These are phyloP conservation scores for Cosmia pyralina DNA, from an alignment of 2,888 invertebrate species.

Conservation along the genomic window DNA sequence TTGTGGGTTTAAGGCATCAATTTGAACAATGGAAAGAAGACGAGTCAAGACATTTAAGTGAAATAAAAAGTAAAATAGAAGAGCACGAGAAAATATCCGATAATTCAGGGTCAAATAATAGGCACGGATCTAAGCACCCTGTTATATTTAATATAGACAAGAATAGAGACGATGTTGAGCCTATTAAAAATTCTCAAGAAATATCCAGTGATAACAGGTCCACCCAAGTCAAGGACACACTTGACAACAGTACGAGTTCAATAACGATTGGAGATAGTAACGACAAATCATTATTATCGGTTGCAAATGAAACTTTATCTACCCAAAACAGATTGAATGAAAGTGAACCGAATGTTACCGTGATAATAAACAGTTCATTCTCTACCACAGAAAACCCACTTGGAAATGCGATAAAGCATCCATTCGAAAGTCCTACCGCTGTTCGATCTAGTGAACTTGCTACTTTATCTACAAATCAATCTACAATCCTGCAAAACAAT, in stretches of 20 bases:
- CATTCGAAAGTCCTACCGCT: not conserved
- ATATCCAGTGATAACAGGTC: not conserved
- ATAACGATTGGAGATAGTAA: not conserved
- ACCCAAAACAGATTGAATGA: not conserved
- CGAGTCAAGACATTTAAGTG: conserved; percentile 58
- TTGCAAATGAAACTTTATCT: not conserved
- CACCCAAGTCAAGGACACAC: not conserved
- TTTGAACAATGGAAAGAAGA: conserved; percentile 68
- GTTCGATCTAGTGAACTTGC: not conserved
- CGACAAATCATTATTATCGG: not conserved
- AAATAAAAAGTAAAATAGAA: conserved; percentile 56
- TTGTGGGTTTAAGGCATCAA: conserved; percentile 59
- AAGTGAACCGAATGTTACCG: not conserved
- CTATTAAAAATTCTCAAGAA: not conserved
- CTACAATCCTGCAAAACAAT: not conserved
- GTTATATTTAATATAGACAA: not conserved
- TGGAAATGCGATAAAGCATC: not conserved
- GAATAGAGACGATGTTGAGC: not conserved
- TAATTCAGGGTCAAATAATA: conserved; percentile 6
- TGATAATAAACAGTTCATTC: not conserved
- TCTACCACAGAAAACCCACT: not conserved
- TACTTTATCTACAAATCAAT: not conserved
- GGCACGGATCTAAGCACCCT: not conserved
- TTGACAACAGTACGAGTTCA: not conserved
- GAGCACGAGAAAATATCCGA: conserved; percentile 47